Conservation (phyloP, 2,113 vertebrate species). For the Paralichthys olivaceus region DNA sequence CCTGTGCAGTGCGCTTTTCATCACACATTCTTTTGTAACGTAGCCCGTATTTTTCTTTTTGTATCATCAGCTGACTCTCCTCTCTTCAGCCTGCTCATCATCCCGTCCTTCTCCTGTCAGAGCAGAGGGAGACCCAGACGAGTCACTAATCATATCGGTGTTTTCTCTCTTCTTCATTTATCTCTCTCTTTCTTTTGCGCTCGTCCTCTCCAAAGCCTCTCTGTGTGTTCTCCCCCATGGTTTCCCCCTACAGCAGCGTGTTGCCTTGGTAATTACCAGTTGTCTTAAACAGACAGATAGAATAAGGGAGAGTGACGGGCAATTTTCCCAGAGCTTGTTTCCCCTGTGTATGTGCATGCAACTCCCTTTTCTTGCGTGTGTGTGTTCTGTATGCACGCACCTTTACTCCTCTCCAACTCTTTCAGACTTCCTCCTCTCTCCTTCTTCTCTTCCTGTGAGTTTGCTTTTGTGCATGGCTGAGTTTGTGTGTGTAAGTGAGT, state of each 20-base stretch:
- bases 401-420: slow-evolving; percentile 31
- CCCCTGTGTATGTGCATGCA: slow-evolving; percentile 30
- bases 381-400: slow-evolving; percentile 36
- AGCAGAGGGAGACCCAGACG: slow-evolving; percentile 37
- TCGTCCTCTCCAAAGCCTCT: slow-evolving; percentile 54
- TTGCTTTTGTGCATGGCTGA: slow-evolving; percentile 23
- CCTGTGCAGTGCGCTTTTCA: not conserved
- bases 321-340: slow-evolving; percentile 74
- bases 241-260: slow-evolving; percentile 69
- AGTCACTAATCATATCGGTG: slow-evolving; percentile 55
- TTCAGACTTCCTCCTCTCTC: not conserved
- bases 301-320: slow-evolving; percentile 81
- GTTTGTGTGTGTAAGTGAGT: slow-evolving; percentile 4
- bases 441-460: slow-evolving; percentile 30
- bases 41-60: slow-evolving; percentile 12
- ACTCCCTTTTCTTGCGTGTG: slow-evolving; percentile 11
- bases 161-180: slow-evolving; percentile 57
- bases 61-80: slow-evolving; percentile 25
- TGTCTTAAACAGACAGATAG: slow-evolving; percentile 85
- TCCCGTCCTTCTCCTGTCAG: slow-evolving; percentile 42
- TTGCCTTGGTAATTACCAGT: slow-evolving; percentile 82
- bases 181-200: slow-evolving; percentile 39
- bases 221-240: slow-evolving; percentile 70
- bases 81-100: slow-evolving; percentile 35
- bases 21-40: slow-evolving; percentile 26